A percentile compares a stretch with the other conserved stretches of the same genome.
Evolutionary conservation across 1,140 invertebrate species (phyloP).

Genomic region (Leguminivora glycinivorella): DNA sequence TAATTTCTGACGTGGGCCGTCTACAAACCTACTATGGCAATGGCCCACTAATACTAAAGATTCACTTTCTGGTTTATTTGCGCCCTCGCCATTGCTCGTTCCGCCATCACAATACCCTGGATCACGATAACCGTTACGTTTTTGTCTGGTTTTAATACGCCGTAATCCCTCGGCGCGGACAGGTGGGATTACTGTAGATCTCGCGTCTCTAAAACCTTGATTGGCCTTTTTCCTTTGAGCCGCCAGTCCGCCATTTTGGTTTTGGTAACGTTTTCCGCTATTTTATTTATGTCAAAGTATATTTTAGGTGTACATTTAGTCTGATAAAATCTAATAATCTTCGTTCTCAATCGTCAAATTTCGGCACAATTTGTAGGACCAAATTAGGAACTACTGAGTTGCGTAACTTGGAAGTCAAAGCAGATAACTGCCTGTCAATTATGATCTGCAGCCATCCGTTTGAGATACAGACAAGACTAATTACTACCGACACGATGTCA

Average conservation of each 20-base stretch:
- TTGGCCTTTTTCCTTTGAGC: conserved; percentile 19
- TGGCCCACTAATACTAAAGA: too few relatives aligned
- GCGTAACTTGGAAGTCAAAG: too few relatives aligned
- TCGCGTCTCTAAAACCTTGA: conserved; percentile 26
- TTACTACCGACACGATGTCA: conserved; percentile 12
- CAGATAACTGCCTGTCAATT: too few relatives aligned
- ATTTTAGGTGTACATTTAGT: too few relatives aligned
- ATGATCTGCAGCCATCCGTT: not conserved
- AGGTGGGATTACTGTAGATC: conserved; percentile 32
- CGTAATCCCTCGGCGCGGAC: conserved; percentile 30
- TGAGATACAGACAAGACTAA: not conserved
- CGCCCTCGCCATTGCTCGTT: not conserved
- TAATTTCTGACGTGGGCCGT: too few relatives aligned
- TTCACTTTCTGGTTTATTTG: not conserved
- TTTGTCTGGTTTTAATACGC: conserved; percentile 29
- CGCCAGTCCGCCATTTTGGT: conserved; percentile 24
- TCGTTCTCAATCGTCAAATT: too few relatives aligned
- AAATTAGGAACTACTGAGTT: too few relatives aligned
- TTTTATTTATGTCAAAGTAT: not conserved
- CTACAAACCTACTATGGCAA: too few relatives aligned
- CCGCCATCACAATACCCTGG: not conserved
- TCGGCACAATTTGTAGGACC: too few relatives aligned
- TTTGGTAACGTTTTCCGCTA: not conserved
- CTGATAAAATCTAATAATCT: too few relatives aligned
- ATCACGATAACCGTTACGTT: conserved; percentile 15